These are phyloP conservation scores for Andricus grossulariae DNA, from an alignment of 1,140 invertebrate genomes.

Conservation along the genomic window DNA sequence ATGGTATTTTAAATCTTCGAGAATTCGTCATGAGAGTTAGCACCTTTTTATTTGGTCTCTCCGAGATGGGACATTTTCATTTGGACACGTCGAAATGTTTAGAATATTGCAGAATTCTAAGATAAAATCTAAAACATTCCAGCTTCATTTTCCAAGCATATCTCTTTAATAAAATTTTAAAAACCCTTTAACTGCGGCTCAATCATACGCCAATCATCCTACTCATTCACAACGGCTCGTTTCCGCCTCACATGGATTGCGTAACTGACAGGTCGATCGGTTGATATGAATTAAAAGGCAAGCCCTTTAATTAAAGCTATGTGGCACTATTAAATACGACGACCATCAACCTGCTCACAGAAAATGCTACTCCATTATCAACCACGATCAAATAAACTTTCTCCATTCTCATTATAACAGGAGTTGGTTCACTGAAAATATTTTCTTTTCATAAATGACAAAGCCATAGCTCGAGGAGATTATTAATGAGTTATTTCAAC, in stretches of 20 bases:
- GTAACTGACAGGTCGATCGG: conserved; percentile 23
- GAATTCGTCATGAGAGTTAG: no score
- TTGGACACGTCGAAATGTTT: no score
- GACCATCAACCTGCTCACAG: background rate
- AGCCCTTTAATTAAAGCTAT: conserved; percentile 29
- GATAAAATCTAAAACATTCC: no score
- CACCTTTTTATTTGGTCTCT: no score
- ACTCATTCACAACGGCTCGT: conserved; percentile 3
- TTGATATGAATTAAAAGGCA: conserved; percentile 33
- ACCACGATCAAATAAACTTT: background rate
- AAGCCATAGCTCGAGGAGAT: background rate
- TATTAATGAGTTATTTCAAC: background rate
- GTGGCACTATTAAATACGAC: background rate
- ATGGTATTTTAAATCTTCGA: no score
- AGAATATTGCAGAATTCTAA: no score
- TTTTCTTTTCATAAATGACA: background rate
- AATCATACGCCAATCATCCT: conserved; percentile 6
- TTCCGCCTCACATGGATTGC: background rate
- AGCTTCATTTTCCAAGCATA: background rate
- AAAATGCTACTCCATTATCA: background rate
- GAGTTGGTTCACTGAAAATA: background rate
- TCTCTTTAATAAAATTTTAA: background rate
- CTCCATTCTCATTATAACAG: background rate
- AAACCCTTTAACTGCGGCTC: background rate
- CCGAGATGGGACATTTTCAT: no score